Base-by-base conservation (phyloP, 2,113 vertebrate genomes). In the Thalassarche chlororhynchos region DNA sequence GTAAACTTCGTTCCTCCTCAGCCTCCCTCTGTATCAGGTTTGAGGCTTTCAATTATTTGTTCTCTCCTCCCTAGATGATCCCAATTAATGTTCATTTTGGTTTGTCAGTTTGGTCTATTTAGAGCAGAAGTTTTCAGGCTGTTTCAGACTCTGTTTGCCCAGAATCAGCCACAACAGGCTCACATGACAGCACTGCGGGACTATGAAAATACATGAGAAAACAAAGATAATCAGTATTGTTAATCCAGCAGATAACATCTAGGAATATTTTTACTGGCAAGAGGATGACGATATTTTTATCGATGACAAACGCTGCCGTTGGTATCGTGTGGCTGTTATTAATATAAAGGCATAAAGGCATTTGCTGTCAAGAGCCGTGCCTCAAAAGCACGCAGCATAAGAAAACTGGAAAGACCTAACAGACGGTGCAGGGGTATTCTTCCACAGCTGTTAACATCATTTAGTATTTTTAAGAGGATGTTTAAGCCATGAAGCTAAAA, bases 331-430 rank as follows among this genome's bases (percentile, higher is more conserved):
- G 34, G 44, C 42, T 89, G 42, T 47, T 76, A 32, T 6, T 69
- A 86, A 90, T 13, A 29, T 38, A 38, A 38, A 38, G n/a, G n/a
- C 11, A 44, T 14, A 51, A 84, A 71, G 17, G 13, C 7, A 65
- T 44, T 32, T 12, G 3, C 65, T 60, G 12, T 42, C 10, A 83
- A 44, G 2, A 87, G 32, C 12, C n/a, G 28, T 8, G 46, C 47
- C 52, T 28, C 26, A 40, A 72, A 68, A 78, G 5, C 65, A 54
- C 0, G 0, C 4, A 57, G 25, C 2, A 1, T 17, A 69, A 65
- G 28, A 84, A 83, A 84, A 31, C 10, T 13, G 3, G 31, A 57
- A 49, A 40, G 31, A 38, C 12, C 31, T 8, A 69, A 31, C 3
- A 0, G 40, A 60, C 1, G 4, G 23, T 9, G 23, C 66, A 25